Base-by-base conservation (phyloP, 2,797 vertebrate species). In the Ispidina picta region DNA sequence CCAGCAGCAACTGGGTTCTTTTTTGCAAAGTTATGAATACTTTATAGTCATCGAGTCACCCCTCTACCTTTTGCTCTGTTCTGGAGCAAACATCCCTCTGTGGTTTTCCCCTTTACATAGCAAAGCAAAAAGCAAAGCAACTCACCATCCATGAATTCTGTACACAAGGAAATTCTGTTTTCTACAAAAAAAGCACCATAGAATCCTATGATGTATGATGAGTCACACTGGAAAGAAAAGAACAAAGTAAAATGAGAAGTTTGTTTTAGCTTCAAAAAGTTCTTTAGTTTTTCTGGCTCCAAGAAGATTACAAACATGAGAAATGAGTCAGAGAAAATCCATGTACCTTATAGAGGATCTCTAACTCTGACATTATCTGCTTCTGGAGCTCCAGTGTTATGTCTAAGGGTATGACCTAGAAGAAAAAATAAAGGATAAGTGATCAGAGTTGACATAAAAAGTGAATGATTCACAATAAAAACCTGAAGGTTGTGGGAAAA, bases 61-160 rank as follows among this genome's bases (percentile, higher is more conserved):
- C 5, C 2, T 8, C n/a, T 62, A 51, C 51, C 64, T 56, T 86
- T 48, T 44, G 75, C 35, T 76, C 64, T 28, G 33, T 51, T 54
- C 20, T 59, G 33, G 20, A 80, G 86, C 87, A 65, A 44, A 58
- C 20, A n/a, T 83, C 56, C 88, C 88, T 68, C 69, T 60, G 73
- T 2, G 21, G 84, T 22, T 76, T 23, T 60, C 69, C 55, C 23
- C 33, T 82, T 43, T 64, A 55, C 54, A 82, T 39, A 55, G 66
- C 72, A 85, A 74, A 59, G 37, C n/a, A 54, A 83, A 90, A 37
- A 14, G 22, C 25, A 49, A 71, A 15, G n/a, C 14, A 94, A 98
- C 99, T 99, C 96, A 99, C 99, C 99, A 75, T 99, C 99, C 99
- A 99, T 99, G 96, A 99, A 99, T 97, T 99, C 99, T 78, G 99